Conservation (phyloP, 53 echinoderm and acorn worm species). For the Henricia sp. region DNA sequence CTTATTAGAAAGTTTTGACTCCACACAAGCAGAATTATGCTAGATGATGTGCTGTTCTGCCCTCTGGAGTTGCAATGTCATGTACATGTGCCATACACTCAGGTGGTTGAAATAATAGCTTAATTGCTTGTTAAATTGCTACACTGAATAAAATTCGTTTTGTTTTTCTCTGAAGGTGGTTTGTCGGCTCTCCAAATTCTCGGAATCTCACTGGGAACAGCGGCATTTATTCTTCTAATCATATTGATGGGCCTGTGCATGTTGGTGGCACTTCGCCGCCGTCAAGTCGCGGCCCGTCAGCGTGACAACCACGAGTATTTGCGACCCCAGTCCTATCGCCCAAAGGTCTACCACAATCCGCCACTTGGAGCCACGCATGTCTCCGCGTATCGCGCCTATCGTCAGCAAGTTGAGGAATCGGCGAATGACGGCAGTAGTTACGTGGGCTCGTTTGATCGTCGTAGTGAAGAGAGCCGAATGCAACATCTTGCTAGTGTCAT, state of each 20-base stretch:
- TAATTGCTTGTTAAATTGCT: too few species aligned
- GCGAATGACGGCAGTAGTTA: slow-evolving; percentile 38
- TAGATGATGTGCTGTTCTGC: too few species aligned
- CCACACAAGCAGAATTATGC: too few species aligned
- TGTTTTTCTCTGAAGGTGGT: slow-evolving; percentile 50
- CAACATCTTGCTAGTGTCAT: slow-evolving; percentile 78
- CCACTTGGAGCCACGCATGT: slow-evolving; percentile 26
- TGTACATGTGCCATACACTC: too few species aligned
- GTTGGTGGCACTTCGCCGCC: slow-evolving; percentile 32
- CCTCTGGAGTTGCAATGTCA: too few species aligned
- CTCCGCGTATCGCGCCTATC: slow-evolving; percentile 31
- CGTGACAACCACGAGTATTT: not conserved
- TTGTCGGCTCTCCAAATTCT: slow-evolving; percentile 65
- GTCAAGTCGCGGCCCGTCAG: slow-evolving; percentile 35
- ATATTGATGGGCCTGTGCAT: slow-evolving; percentile 64
- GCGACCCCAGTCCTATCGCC: slow-evolving; percentile 2
- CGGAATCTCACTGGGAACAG: slow-evolving; percentile 71
- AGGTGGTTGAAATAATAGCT: too few species aligned
- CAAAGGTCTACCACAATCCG: slow-evolving; percentile 48
- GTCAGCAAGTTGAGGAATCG: slow-evolving; percentile 20
- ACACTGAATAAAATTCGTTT: not conserved
- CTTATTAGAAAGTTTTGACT: too few species aligned
- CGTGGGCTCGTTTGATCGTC: slow-evolving; percentile 20
- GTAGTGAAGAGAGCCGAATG: slow-evolving; percentile 77
- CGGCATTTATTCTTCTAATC: slow-evolving; percentile 57